Conservation (phyloP, 2,797 vertebrate genomes). For the Halcyon chelicuti region DNA sequence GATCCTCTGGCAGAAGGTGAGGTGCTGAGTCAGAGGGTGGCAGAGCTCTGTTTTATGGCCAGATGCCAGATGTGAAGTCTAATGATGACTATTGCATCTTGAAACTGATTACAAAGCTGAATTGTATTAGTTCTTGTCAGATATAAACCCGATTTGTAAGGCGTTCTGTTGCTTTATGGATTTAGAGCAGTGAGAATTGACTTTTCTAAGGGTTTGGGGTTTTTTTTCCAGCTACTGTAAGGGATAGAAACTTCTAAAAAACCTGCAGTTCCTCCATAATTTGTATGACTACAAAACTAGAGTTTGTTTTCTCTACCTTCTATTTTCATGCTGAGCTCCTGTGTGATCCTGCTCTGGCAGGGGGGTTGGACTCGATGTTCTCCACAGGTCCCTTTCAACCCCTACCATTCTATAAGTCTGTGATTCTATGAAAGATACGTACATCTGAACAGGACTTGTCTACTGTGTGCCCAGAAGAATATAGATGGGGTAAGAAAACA, state of each 20-base stretch:
- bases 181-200: background rate
- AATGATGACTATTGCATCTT: background rate
- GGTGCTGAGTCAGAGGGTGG: rapidly evolving
- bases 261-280: background rate
- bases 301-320: background rate
- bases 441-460: background rate
- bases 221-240: background rate
- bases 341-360: background rate
- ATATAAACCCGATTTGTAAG: background rate
- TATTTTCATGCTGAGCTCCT: background rate
- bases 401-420: no score
- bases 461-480: background rate
- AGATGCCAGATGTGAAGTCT: background rate
- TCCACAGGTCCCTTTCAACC: no score
- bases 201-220: background rate
- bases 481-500: background rate
- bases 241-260: background rate
- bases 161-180: background rate
- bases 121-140: background rate
- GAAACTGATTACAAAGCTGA: background rate
- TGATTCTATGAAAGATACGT: background rate
- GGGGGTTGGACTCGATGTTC: no score
- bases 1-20: background rate
- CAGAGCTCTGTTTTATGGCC: background rate
- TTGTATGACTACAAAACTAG: background rate